Evolutionary conservation across 1,140 invertebrate genomes (phyloP).

Genomic region (Euura lappo): DNA sequence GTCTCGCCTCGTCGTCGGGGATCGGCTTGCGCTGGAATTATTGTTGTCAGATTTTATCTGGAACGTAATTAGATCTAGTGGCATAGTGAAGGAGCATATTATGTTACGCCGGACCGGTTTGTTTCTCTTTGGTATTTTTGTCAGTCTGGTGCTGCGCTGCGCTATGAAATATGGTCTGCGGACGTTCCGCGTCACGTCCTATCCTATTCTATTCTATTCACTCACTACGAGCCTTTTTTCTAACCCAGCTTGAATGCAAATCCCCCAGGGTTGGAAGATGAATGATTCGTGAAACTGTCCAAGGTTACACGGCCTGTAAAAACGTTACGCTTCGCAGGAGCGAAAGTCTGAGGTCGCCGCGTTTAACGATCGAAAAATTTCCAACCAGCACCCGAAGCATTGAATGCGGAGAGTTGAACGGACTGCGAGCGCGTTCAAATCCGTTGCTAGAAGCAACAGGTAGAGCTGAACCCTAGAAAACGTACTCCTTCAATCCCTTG

Average conservation of each 20-base stretch:
- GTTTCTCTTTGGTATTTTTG: slow-evolving; percentile 19
- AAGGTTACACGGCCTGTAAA: too few relatives aligned
- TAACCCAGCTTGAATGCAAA: too few relatives aligned
- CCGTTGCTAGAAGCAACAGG: not conserved
- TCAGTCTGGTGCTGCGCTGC: not conserved
- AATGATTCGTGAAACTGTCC: too few relatives aligned
- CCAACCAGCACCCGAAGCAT: too few relatives aligned
- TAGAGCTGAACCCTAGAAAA: not conserved
- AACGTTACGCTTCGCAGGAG: too few relatives aligned
- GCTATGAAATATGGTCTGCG: not conserved
- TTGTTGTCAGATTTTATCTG: slow-evolving; percentile 43
- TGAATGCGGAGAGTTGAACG: not conserved
- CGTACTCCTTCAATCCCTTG: slow-evolving; percentile 14
- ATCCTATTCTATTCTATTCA: not conserved
- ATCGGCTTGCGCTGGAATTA: slow-evolving; percentile 41
- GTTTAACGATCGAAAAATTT: too few relatives aligned
- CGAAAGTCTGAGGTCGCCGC: too few relatives aligned
- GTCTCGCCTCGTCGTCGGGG: slow-evolving; percentile 36
- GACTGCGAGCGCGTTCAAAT: not conserved
- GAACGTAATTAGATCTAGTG: slow-evolving; percentile 1
- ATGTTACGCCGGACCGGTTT: slow-evolving; percentile 43
- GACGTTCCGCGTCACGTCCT: not conserved
- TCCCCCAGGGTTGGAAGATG: too few relatives aligned
- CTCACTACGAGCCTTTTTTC: too few relatives aligned
- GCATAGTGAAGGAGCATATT: slow-evolving; percentile 40